Evolutionary conservation across 1,140 invertebrate genomes (phyloP).

Genomic region (Colletes latitarsis): DNA sequence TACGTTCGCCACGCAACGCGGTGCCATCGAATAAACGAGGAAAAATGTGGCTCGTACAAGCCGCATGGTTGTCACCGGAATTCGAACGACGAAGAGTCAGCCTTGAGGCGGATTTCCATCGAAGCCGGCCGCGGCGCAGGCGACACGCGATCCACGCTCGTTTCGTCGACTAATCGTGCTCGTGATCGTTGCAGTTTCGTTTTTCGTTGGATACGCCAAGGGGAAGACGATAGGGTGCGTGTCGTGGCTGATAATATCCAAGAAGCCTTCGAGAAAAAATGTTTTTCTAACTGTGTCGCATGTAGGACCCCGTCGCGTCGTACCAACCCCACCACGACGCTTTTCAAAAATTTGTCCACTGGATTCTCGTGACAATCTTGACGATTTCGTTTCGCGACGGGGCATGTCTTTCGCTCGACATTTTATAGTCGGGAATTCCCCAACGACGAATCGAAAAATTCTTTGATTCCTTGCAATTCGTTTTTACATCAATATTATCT

Average conservation of each 20-base stretch:
- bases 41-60: background rate
- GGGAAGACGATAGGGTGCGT: background rate
- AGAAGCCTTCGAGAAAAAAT: background rate
- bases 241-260: conserved; percentile 1
- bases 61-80: conserved; percentile 19
- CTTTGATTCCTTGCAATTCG: background rate
- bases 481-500: background rate
- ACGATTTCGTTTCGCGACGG: background rate
- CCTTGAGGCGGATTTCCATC: conserved; percentile 41
- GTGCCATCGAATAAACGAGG: background rate
- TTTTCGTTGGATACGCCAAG: conserved; percentile 2
- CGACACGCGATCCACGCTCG: conserved; percentile 62
- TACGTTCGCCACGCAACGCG: background rate
- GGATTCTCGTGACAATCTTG: background rate
- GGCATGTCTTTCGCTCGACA: background rate
- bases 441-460: background rate
- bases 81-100: conserved; percentile 4
- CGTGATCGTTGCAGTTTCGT: conserved; percentile 66
- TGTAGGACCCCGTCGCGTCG: background rate
- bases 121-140: background rate
- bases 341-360: background rate
- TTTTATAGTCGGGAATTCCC: background rate
- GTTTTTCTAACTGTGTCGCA: background rate
- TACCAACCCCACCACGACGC: background rate
- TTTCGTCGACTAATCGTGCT: conserved; percentile 64